Evolutionary conservation across 2,797 vertebrate species (phyloP).

Genomic region (Tadarida brasiliensis): DNA sequence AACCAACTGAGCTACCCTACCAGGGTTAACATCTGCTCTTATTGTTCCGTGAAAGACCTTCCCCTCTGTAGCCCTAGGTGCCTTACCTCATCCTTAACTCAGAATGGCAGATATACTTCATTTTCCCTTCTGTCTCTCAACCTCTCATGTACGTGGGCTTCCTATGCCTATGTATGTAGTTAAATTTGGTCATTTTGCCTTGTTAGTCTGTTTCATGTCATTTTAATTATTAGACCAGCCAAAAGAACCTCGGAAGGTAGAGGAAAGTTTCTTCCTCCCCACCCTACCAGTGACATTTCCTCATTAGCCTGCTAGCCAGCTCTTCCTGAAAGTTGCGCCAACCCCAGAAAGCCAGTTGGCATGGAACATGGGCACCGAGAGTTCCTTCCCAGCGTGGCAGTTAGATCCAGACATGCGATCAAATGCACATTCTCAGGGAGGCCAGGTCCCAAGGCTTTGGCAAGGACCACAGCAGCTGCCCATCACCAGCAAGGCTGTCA

Average conservation of each 20-base stretch:
- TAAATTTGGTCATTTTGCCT: background rate
- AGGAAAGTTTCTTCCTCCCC: background rate
- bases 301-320: background rate
- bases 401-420: constrained; percentile 8
- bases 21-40: background rate
- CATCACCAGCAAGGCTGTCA: constrained; percentile 53
- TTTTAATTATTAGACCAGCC: background rate
- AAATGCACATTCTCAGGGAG: constrained; percentile 53
- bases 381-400: constrained; percentile 9
- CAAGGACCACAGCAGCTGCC: background rate
- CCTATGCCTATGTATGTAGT: rapidly evolving
- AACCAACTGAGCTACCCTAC: too few species aligned
- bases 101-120: background rate
- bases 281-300: background rate
- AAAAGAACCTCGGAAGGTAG: background rate
- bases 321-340: background rate
- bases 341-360: background rate
- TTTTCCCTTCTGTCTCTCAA: background rate
- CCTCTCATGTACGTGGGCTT: background rate
- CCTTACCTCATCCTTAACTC: background rate
- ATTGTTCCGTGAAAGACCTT: background rate
- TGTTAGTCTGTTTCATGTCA: background rate
- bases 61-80: too few species aligned
- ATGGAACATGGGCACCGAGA: background rate
- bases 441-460: constrained; percentile 50